A percentile compares a stretch with the other conserved stretches of the same genome.
Conservation (phyloP, 2,797 vertebrate genomes). For the Takifugu rubripes region DNA sequence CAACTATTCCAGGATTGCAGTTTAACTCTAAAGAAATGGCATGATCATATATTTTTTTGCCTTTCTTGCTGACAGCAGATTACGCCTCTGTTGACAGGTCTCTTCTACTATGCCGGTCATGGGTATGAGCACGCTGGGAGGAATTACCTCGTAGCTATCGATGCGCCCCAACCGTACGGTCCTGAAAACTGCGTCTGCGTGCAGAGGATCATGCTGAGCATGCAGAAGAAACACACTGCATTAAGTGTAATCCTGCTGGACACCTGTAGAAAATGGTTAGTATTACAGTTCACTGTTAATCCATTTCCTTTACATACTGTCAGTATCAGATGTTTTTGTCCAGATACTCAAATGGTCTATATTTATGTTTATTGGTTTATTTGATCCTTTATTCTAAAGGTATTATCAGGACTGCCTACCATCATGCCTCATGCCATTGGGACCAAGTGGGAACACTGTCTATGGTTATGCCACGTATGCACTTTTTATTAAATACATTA, state of each 20-base stretch:
- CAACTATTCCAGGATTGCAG: background rate
- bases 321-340: background rate
- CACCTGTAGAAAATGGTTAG: slow-evolving; percentile 88
- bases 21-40: background rate
- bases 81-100: slow-evolving; percentile 56
- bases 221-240: slow-evolving; percentile 80
- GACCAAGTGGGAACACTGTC: slow-evolving; percentile 84
- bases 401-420: slow-evolving; percentile 77
- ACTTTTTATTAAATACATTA: slow-evolving; percentile 6
- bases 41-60: no score
- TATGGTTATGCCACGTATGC: slow-evolving; percentile 91
- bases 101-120: slow-evolving; percentile 91
- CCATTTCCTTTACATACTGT: background rate
- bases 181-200: slow-evolving; percentile 86
- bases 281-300: background rate
- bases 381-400: slow-evolving; percentile 61
- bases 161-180: slow-evolving; percentile 82
- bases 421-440: slow-evolving; percentile 78
- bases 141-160: slow-evolving; percentile 88
- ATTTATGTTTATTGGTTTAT: background rate
- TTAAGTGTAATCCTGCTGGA: slow-evolving; percentile 84
- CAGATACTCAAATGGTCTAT: background rate
- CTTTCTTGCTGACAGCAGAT: no score
- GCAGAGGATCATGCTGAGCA: slow-evolving; percentile 81
- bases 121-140: slow-evolving; percentile 83